Evolutionary conservation across 2,888 invertebrate species (phyloP), one percentile per base, ranked within the genome.

Genomic region (Phyllotreta striolata): DNA sequence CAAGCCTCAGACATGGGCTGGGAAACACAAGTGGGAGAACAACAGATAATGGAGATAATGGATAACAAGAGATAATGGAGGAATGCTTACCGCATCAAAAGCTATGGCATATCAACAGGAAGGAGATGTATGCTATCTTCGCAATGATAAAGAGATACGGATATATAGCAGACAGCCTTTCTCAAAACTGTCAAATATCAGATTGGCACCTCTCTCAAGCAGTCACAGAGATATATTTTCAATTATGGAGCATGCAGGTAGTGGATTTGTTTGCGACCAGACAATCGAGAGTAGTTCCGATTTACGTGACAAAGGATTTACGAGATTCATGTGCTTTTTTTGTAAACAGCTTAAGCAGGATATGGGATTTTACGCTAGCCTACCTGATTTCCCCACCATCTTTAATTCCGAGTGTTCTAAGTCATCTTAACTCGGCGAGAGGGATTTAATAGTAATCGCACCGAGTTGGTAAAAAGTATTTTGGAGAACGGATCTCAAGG

Each of bases 381-480:
- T 77, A 76, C 70, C 59, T 76, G 6, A 77, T 77, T 54, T 76
- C 77, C 1, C 77, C 77, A 4, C 77, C 75, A 9, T 58, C 64
- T 6, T 63, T 75, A 24, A 69, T 76, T 0, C 76, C 76, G 4
- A 43, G 66, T 38, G 72, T 77, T 1, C 67, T 74, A n/a, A 41
- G 47, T 1, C 73, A 76, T 40, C 66, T 76, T 5, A 72, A 74
- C 59, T 49, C 49, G 6, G 69, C 72, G 6, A 54, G 44, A 41
- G 73, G 75, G 8, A 55, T 40, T 7, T 75, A 72, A 67, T 76
- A 5, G 40, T 76, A 37, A 63, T 76, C 51, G 72, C 70, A 0
- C 67, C 68, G 9, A 71, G 72, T 41, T 68, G 72, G 63, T 57
- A 67, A 24, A 68, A 47, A 49, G 73, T 72, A 3, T 77, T 74